phyloP scores from a whole-genome alignment of 2,888 invertebrate species.

The Itoplectis maculator region DNA sequence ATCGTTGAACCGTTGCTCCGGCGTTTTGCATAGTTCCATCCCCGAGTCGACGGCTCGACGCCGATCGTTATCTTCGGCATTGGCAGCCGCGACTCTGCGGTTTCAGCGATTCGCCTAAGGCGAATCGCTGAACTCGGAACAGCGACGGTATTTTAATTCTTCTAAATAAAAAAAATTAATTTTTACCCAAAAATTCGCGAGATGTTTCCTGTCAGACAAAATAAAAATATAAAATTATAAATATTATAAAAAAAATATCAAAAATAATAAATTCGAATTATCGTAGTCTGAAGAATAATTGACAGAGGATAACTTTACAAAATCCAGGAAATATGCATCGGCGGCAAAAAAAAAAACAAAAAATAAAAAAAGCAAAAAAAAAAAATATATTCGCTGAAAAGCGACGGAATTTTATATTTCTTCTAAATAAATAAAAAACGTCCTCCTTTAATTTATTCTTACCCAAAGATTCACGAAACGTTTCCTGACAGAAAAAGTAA shows the following conservation, averaged over 20 bases:
- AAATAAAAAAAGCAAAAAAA: too few species aligned
- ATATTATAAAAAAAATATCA: too few species aligned
- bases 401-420: not conserved
- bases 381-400: not conserved
- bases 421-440: not conserved
- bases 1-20: slow-evolving; percentile 57
- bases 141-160: not conserved
- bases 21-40: slow-evolving; percentile 32
- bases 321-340: not conserved
- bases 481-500: too few species aligned
- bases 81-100: too few species aligned
- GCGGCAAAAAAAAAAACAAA: not conserved
- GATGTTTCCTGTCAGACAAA: too few species aligned
- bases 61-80: slow-evolving; percentile 32
- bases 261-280: too few species aligned
- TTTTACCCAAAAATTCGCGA: too few species aligned
- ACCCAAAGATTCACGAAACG: too few species aligned
- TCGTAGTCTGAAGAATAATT: too few species aligned
- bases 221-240: too few species aligned
- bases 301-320: too few species aligned
- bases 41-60: not conserved
- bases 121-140: not conserved
- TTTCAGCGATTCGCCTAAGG: slow-evolving; percentile 12
- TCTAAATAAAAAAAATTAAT: not conserved
- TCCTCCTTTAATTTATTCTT: too few species aligned